Percentiles rank a stretch among this genome's conserved stretches.
Conservation (phyloP, 2,797 vertebrate genomes). For the Phylloscopus collybita region DNA sequence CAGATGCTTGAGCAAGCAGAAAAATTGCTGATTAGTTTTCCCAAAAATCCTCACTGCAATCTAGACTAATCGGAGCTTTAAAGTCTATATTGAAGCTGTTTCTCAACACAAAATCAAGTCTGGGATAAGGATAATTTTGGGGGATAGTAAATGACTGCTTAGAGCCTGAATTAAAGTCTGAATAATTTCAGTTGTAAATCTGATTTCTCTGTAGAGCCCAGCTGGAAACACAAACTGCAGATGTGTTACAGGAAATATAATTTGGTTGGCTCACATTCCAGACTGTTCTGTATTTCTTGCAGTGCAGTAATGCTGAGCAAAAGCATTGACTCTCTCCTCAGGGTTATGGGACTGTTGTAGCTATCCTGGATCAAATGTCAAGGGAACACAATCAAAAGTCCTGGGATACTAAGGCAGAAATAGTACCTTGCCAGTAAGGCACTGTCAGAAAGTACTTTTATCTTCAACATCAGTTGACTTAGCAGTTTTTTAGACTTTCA, state of each 20-base stretch:
- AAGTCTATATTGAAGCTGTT: constrained; percentile 9
- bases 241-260: not conserved
- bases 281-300: not conserved
- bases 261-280: not conserved
- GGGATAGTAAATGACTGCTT: not conserved
- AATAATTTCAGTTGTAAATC: constrained; percentile 29
- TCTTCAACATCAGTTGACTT: not conserved
- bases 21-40: constrained; percentile 36
- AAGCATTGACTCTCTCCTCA: not conserved
- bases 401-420: not conserved
- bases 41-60: constrained; percentile 16
- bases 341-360: not conserved
- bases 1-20: constrained; percentile 51
- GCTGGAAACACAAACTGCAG: constrained; percentile 20
- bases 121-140: constrained; percentile 29
- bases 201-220: constrained; percentile 10
- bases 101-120: constrained; percentile 41
- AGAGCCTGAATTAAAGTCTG: constrained; percentile 29
- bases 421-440: not conserved
- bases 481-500: not conserved
- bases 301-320: not conserved
- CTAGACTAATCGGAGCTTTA: not conserved
- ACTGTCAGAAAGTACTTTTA: not conserved
- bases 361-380: not conserved
- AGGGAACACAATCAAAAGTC: not conserved